Evolutionary conservation across 2,797 vertebrate species (phyloP), one percentile per base, ranked within the genome.

Genomic region (Sternarchorhynchus goeldii): DNA sequence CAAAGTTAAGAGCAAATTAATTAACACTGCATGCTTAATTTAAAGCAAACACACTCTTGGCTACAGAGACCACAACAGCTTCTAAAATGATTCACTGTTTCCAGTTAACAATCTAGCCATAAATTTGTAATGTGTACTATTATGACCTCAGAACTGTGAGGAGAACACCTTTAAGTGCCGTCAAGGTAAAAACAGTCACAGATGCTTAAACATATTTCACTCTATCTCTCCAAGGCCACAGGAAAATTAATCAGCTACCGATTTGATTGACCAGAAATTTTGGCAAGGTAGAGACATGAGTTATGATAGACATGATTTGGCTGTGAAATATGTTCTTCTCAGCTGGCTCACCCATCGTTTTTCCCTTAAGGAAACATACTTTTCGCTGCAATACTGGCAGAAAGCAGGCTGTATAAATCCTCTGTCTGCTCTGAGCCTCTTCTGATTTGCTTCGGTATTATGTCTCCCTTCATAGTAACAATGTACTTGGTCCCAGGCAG

Each of bases 371-470:
- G 57, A 70, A 21, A 20, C n/a, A 64, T 64, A 73, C 32, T 12
- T 74, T 29, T 68, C 32, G 68, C 41, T 68, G 0, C 57, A 68
- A 64, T 7, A 58, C 31, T 53, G 34, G 50, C 34, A 21, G 20
- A 76, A 76, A 81, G 73, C 45, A 21, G 62, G 57, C 2, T 12
- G 62, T 36, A 50, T 21, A 77, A 66, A 81, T 73, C 74, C 17
- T 0, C 74, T 62, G 68, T 62, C 59, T 53, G 31, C 65, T 56
- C 31, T 62, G 65, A 36, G 32, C 17, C n/a, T 39, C 16, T 58
- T 53, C 56, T 34, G 14, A 55, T 67, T 45, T 60, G 62, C 57
- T 66, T 32, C 34, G 57, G 56, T 55, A 21, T 41, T 73, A 20
- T 12, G 39, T 62, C 58, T 60, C 16, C 16, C 39, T 59, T 36